A percentile compares a stretch with the other conserved stretches of the same genome.
Conservation (phyloP, 2,888 invertebrate genomes). For the Heliconius sara region DNA sequence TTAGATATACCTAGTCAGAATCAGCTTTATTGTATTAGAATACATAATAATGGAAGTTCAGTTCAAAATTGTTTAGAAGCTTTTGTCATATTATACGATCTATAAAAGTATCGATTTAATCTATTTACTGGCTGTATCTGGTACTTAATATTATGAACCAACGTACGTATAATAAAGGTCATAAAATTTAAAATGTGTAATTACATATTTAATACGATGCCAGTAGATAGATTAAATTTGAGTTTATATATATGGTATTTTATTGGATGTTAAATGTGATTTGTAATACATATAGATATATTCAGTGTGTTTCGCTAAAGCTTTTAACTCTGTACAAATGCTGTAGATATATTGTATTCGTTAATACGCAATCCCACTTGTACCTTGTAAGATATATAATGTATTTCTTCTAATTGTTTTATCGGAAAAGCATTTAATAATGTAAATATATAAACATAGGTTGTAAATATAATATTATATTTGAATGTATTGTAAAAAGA, state of each 20-base stretch:
- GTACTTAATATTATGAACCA: background rate
- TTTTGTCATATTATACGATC: conserved; percentile 32
- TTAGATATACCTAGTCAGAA: conserved; percentile 64
- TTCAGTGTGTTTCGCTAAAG: conserved; percentile 45
- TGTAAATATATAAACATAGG: conserved; percentile 63
- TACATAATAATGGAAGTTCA: conserved; percentile 27
- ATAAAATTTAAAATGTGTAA: background rate
- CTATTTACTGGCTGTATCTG: conserved; percentile 3
- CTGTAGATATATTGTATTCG: conserved; percentile 46
- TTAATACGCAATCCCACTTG: conserved; percentile 42
- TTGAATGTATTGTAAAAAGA: conserved; percentile 74
- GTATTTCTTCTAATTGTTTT: conserved; percentile 56
- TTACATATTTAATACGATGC: background rate
- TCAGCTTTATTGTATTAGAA: conserved; percentile 46
- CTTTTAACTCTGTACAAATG: conserved; percentile 47
- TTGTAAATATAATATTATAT: conserved; percentile 78
- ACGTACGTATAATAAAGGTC: background rate
- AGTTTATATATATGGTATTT: conserved; percentile 31
- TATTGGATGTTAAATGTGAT: conserved; percentile 41
- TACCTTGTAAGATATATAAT: conserved; percentile 54
- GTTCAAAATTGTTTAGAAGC: conserved; percentile 38
- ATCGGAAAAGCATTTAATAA: conserved; percentile 57
- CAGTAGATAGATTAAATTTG: conserved; percentile 22
- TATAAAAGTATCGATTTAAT: conserved; percentile 27
- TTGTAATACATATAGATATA: conserved; percentile 34